A percentile compares a stretch with the other conserved stretches of the same genome.
Evolutionary conservation across 1,140 invertebrate genomes (phyloP).

Genomic region (Atta cephalotes): DNA sequence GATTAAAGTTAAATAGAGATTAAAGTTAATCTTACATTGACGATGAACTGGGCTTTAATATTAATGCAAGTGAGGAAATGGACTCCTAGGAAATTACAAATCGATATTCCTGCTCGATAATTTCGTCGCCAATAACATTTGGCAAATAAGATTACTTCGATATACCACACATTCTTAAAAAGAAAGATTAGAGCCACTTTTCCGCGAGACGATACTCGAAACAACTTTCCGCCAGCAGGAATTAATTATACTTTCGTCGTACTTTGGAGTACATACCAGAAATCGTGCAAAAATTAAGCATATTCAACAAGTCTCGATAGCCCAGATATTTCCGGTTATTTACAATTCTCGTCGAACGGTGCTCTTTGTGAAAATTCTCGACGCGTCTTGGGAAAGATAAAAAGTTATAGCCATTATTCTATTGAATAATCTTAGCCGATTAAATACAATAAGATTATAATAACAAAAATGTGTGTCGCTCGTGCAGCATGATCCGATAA

Average conservation of each 20-base stretch:
- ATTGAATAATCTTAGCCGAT: not conserved
- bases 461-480: not conserved
- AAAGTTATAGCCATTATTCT: not conserved
- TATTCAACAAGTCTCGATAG: slow-evolving; percentile 10
- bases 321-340: not conserved
- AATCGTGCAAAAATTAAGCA: slow-evolving; percentile 1
- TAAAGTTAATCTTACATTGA: too few species aligned
- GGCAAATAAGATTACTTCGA: not conserved
- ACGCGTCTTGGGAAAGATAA: not conserved
- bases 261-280: not conserved
- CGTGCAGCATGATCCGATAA: not conserved
- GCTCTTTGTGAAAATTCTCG: not conserved
- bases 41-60: not conserved
- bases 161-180: not conserved
- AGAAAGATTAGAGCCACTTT: not conserved
- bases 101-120: not conserved
- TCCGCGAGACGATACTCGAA: not conserved
- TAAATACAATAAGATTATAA: not conserved
- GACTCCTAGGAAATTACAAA: not conserved
- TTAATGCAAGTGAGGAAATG: not conserved
- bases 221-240: not conserved
- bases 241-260: not conserved
- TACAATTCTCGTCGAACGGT: not conserved
- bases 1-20: too few species aligned
- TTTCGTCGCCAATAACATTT: slow-evolving; percentile 31